Evolutionary conservation across 2,797 vertebrate species (phyloP).

Genomic region (Petrocephalus schoutedeni): DNA sequence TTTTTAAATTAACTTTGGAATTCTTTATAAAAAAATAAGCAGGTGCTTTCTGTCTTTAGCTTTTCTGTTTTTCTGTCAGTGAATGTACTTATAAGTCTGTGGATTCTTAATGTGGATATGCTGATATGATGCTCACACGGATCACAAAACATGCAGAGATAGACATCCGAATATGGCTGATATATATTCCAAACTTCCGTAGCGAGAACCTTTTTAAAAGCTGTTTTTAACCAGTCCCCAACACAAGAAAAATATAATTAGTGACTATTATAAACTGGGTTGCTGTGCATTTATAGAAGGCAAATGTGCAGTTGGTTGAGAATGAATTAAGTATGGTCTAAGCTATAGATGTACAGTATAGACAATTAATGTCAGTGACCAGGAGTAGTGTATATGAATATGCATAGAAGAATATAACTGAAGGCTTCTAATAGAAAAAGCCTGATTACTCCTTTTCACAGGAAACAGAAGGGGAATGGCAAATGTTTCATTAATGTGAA

Average conservation of each 20-base stretch:
- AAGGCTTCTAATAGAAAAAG: not conserved
- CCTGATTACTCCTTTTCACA: not conserved
- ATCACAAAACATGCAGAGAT: not conserved
- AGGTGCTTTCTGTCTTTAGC: too few species aligned
- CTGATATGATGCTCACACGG: not conserved
- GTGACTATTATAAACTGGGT: not conserved
- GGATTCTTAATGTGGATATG: too few species aligned
- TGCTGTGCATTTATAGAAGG: not conserved
- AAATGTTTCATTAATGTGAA: not conserved
- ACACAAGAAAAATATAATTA: not conserved
- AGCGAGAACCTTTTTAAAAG: not conserved
- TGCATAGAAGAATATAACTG: not conserved
- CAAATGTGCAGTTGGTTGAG: not conserved
- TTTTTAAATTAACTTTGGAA: too few species aligned
- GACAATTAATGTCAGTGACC: not conserved
- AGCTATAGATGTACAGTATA: not conserved
- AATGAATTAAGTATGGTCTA: not conserved
- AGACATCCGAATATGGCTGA: not conserved
- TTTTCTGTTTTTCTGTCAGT: not conserved
- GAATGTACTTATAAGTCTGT: not conserved
- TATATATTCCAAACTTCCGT: not conserved
- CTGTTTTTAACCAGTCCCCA: not conserved
- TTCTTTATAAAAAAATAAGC: too few species aligned
- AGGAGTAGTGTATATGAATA: not conserved
- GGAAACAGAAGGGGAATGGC: not conserved